phyloP scores from a whole-genome alignment of 2,113 vertebrate species.

The Vulpes lagopus region DNA sequence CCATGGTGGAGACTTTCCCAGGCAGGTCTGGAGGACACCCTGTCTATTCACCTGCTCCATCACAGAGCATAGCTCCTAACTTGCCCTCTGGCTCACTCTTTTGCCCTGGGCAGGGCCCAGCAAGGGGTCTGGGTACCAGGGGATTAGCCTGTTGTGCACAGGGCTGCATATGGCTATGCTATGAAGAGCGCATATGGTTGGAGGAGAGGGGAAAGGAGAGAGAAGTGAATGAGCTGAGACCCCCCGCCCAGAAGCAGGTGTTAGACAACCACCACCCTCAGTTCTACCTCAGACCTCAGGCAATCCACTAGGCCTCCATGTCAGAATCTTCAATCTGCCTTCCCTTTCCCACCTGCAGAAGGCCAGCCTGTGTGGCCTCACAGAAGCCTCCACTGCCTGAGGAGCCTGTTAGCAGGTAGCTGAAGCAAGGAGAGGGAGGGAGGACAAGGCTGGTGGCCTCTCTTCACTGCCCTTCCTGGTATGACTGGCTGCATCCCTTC shows the following conservation, averaged over 20 bases:
- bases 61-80: not conserved
- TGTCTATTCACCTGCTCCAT: not conserved
- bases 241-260: not conserved
- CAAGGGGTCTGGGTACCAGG: not conserved
- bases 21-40: not conserved
- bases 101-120: not conserved
- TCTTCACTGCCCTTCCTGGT: not conserved
- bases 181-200: not conserved
- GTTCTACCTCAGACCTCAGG: not conserved
- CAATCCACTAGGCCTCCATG: not conserved
- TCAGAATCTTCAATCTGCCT: not conserved
- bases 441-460: not conserved
- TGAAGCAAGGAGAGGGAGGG: not conserved
- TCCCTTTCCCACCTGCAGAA: not conserved
- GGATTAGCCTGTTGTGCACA: not conserved
- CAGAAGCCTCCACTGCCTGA: not conserved
- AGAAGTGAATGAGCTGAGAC: not conserved
- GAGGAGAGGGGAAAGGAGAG: fast-evolving
- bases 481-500: not conserved
- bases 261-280: fast-evolving
- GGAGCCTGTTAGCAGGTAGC: not conserved
- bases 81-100: not conserved
- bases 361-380: not conserved
- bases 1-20: not conserved
- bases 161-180: not conserved